Evolutionary conservation across 2,888 invertebrate species (phyloP).

Genomic region (Endotricha flammealis): DNA sequence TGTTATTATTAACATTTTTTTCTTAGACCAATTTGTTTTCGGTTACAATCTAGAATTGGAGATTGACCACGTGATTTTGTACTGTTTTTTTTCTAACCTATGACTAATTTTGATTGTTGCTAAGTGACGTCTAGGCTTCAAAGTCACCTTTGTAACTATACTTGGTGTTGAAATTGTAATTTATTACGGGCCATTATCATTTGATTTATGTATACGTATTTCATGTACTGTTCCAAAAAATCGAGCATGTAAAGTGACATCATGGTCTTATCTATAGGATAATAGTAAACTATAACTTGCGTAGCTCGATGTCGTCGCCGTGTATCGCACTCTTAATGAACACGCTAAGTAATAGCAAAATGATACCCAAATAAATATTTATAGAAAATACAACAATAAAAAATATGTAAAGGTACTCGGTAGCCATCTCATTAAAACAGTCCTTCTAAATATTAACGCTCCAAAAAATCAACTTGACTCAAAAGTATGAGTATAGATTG

Average conservation of each 20-base stretch:
- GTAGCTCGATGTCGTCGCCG: too few species aligned
- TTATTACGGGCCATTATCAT: not conserved
- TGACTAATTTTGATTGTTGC: constrained; percentile 37
- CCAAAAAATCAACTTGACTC: not conserved
- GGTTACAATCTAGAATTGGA: constrained; percentile 36
- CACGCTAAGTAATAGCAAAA: too few species aligned
- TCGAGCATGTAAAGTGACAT: not conserved
- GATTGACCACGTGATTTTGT: constrained; percentile 41
- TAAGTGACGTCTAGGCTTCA: constrained; percentile 22
- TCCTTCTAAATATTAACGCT: too few species aligned
- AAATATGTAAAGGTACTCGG: too few species aligned
- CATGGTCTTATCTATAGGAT: too few species aligned
- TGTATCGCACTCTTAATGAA: too few species aligned
- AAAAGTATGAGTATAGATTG: not conserved
- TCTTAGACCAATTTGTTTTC: constrained; percentile 26
- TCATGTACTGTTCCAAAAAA: not conserved
- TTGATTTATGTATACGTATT: not conserved
- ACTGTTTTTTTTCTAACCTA: constrained; percentile 29
- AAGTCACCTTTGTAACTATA: constrained; percentile 16
- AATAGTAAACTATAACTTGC: too few species aligned
- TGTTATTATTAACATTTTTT: constrained; percentile 41
- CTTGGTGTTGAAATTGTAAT: constrained; percentile 4
- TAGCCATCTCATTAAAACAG: too few species aligned
- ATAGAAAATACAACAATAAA: too few species aligned
- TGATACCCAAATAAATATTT: too few species aligned